Conservation (phyloP, 2,888 invertebrate species). For the Hydropsyche betteni region DNA sequence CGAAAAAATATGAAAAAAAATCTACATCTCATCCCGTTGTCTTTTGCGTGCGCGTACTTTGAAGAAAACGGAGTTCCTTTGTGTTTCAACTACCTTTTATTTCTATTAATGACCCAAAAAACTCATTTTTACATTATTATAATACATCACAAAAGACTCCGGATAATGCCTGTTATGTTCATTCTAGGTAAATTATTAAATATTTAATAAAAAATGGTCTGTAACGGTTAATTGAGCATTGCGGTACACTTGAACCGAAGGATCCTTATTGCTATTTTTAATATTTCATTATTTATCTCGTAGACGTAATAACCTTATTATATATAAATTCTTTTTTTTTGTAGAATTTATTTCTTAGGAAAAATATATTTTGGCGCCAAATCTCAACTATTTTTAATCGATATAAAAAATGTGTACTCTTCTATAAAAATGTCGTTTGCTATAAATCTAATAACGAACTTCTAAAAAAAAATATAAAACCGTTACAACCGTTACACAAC, state of each 20-base stretch:
- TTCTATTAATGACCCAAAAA: conserved; percentile 26
- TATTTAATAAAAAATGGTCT: conserved; percentile 6
- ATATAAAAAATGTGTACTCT: neutral
- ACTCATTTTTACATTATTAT: conserved; percentile 24
- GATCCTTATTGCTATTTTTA: conserved; percentile 10
- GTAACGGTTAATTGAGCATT: conserved; percentile 28
- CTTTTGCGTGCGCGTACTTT: conserved; percentile 6
- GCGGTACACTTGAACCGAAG: conserved; percentile 5
- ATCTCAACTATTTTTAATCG: neutral
- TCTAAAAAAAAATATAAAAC: conserved; percentile 11
- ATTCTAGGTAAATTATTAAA: neutral
- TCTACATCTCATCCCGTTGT: conserved; percentile 22
- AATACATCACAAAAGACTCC: conserved; percentile 24
- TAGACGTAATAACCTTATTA: too few species aligned
- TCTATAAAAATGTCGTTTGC: conserved; percentile 26
- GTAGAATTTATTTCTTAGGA: too few species aligned
- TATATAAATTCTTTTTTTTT: too few species aligned
- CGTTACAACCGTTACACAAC: conserved; percentile 14
- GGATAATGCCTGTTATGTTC: conserved; percentile 19
- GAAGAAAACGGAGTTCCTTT: conserved; percentile 20
- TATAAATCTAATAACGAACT: conserved; percentile 32
- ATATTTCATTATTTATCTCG: too few species aligned
- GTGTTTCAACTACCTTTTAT: conserved; percentile 2
- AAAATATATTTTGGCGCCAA: neutral
- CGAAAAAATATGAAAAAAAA: conserved; percentile 15